Percentiles rank a stretch among this genome's conserved stretches.
Evolutionary conservation across 1,140 invertebrate genomes (phyloP).

Genomic region (Tetragnatha versicolor): DNA sequence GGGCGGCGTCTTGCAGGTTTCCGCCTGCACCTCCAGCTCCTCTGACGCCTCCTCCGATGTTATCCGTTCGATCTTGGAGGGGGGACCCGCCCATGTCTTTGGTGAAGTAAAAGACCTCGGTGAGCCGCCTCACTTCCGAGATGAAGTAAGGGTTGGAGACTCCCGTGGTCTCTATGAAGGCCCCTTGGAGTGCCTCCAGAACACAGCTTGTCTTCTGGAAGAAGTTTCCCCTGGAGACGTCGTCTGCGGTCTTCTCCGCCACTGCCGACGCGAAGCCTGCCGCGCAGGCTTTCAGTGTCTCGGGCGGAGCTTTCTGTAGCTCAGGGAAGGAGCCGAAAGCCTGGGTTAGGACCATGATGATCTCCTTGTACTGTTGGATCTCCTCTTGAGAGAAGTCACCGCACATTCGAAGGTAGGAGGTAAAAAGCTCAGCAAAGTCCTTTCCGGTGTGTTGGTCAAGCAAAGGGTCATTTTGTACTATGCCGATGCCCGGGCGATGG

Average conservation of each 20-base stretch:
- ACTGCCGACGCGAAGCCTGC: conserved; percentile 1
- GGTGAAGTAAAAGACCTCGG: conserved; percentile 3
- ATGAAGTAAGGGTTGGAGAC: conserved; percentile 17
- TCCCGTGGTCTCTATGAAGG: conserved; percentile 1
- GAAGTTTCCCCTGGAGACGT: neutral
- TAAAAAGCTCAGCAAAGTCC: conserved; percentile 9
- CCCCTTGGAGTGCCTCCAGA: neutral
- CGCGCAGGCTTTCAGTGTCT: neutral
- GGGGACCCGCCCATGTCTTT: neutral
- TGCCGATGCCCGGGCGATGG: neutral
- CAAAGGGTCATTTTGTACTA: conserved; percentile 23
- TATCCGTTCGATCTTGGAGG: neutral
- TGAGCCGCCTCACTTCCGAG: conserved; percentile 3
- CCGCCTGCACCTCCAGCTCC: neutral
- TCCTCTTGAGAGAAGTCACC: conserved; percentile 1
- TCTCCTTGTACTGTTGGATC: neutral
- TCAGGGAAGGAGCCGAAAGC: neutral
- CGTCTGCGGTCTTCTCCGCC: neutral
- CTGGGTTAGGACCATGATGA: neutral
- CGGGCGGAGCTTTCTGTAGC: neutral
- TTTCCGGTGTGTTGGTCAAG: neutral
- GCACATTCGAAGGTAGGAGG: neutral
- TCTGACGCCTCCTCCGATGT: neutral
- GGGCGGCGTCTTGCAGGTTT: neutral
- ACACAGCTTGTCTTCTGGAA: neutral